A percentile compares a stretch with the other conserved stretches of the same genome.
Conservation (phyloP, 2,888 invertebrate genomes). For the Spatulosminthurus flaviceps region DNA sequence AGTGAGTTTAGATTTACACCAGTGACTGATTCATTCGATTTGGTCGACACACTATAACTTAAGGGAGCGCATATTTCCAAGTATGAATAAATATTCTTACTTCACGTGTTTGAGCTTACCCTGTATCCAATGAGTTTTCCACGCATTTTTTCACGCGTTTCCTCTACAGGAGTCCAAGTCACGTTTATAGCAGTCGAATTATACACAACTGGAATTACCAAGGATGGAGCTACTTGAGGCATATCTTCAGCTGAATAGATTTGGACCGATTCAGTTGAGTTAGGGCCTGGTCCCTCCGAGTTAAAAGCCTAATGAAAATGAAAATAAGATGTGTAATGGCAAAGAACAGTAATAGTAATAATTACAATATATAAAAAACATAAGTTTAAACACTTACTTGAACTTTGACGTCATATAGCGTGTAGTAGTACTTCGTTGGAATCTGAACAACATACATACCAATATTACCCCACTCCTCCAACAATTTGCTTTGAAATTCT, state of each 20-base stretch:
- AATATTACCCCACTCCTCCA: conserved; percentile 79
- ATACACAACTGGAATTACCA: conserved; percentile 79
- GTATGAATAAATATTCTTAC: not conserved
- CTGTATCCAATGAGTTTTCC: conserved; percentile 93
- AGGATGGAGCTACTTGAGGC: conserved; percentile 89
- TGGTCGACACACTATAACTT: no score
- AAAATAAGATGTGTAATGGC: no score
- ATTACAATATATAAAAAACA: not conserved
- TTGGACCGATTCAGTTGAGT: conserved; percentile 74
- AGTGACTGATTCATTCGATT: no score
- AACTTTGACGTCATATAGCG: conserved; percentile 84
- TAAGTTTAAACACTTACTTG: conserved; percentile 68
- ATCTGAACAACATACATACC: conserved; percentile 83
- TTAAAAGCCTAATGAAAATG: conserved; percentile 72
- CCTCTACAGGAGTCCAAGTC: conserved; percentile 87
- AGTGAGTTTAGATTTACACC: no score
- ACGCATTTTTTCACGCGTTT: conserved; percentile 82
- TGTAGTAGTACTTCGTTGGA: conserved; percentile 79
- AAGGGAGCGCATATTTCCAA: no score
- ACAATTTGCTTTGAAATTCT: conserved; percentile 78
- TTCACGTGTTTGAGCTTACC: conserved; percentile 67
- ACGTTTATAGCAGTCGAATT: conserved; percentile 94
- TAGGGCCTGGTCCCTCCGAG: conserved; percentile 82
- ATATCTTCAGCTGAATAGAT: conserved; percentile 91
- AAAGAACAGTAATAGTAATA: not conserved